Evolutionary conservation across 2,113 vertebrate genomes (phyloP), one percentile per base, ranked within the genome.

Genomic region (Chunga burmeisteri): DNA sequence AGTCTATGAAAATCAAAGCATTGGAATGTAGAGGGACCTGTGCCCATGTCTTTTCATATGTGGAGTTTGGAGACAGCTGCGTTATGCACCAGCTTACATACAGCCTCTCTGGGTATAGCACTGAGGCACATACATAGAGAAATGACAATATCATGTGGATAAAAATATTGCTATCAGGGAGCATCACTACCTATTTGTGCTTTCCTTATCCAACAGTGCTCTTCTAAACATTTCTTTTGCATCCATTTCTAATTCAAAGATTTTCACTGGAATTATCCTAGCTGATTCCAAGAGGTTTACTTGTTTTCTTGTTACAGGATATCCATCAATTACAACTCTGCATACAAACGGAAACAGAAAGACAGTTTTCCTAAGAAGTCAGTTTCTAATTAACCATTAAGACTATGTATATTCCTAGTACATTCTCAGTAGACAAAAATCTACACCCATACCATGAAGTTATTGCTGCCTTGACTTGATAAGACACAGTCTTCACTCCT

Each of bases 261-360:
- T 98, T 91, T 98, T 93, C 97, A 98, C 97, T 67, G 99, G 99
- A 91, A 99, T 98, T 92, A 99, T 98, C 88, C 98, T 98, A 40
- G 95, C 96, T 49, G 96, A 96, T 91, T 98, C 98, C 97, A 99
- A 97, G 79, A 99, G 94, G 53, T 97, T 96, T 53, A 98, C 97
- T 74, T 99, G 99, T 81, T 97, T 94, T 74, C 96, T 96, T 66
- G 99, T 99, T 94, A 98, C 89, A 44, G 99, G 99, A 94, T 99
- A 99, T 44, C 99, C 99, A 95, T 99, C 99, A 72, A 99, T 96
- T 91, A 99, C 98, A 87, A 98, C 98, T 90, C 99, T 99, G 95
- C 29, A 90, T 83, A 62, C n/a, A 62, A 66, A 91, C 13, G 96
- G 62, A 93, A 94, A 61, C 29, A 86, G 65, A 73, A 94, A 74